Conservation (phyloP, 2,113 vertebrate species). For the Hystrix brachyura region DNA sequence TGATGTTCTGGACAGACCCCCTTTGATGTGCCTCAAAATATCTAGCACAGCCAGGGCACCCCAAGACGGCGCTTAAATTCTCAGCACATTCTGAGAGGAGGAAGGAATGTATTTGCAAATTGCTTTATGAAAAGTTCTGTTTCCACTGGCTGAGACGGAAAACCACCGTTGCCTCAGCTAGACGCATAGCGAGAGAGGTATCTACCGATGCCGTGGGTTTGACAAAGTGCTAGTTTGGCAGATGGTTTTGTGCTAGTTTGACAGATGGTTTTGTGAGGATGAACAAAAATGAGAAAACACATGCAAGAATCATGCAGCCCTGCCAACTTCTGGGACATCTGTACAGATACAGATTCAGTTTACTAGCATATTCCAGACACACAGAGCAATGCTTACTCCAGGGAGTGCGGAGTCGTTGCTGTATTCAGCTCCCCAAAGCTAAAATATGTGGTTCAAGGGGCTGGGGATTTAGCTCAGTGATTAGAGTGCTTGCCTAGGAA, state of each 20-base stretch:
- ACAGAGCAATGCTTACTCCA: not conserved
- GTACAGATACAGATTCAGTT: not conserved
- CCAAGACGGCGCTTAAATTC: not conserved
- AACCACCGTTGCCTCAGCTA: not conserved
- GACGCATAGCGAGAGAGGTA: not conserved
- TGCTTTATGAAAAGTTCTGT: not conserved
- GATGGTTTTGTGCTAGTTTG: not conserved
- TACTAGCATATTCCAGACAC: not conserved
- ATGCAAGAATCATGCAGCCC: not conserved
- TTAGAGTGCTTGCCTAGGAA: too few species aligned
- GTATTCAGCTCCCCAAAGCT: not conserved
- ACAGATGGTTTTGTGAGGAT: not conserved
- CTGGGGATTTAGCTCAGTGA: too few species aligned
- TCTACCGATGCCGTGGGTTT: not conserved
- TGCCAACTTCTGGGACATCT: not conserved
- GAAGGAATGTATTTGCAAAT: not conserved
- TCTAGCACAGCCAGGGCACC: not conserved
- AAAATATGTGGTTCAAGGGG: not conserved
- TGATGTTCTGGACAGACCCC: not conserved
- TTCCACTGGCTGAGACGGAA: not conserved
- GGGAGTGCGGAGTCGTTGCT: not conserved
- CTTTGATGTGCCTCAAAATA: not conserved
- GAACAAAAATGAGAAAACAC: constrained; percentile 9
- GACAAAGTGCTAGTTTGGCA: not conserved
- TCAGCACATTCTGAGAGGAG: not conserved